A percentile compares a stretch with the other conserved stretches of the same genome.
Evolutionary conservation across 92 coral and sea anemone genomes (phyloP).

Genomic region (Epizoanthus illoricatus): DNA sequence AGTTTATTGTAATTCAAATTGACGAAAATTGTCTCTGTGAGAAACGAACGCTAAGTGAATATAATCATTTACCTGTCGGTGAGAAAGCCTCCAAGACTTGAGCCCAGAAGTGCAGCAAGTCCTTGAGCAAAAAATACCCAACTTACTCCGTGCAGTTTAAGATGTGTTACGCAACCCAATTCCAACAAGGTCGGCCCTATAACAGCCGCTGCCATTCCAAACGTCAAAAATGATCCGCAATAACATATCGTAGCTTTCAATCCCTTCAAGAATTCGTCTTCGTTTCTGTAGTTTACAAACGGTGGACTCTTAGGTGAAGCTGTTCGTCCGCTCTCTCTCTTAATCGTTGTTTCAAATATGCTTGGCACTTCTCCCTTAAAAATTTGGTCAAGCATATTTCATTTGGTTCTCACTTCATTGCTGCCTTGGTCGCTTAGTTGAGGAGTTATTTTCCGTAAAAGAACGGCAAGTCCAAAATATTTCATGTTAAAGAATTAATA

Average conservation of each 20-base stretch:
- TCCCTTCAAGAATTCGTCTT: conserved; percentile 86
- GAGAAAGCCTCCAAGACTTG: conserved; percentile 84
- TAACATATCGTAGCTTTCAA: conserved; percentile 83
- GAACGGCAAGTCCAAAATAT: neutral
- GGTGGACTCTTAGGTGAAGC: conserved; percentile 53
- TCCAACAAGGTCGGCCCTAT: conserved; percentile 97
- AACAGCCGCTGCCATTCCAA: conserved; percentile 95
- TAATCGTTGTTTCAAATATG: conserved; percentile 85
- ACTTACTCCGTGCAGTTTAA: conserved; percentile 75
- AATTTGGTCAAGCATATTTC: conserved; percentile 80
- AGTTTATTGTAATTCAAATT: neutral
- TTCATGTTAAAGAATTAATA: neutral
- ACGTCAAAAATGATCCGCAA: conserved; percentile 92
- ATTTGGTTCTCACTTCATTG: neutral
- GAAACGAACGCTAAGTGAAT: neutral
- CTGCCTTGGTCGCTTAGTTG: neutral
- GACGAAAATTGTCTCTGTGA: neutral
- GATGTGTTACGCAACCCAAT: conserved; percentile 83
- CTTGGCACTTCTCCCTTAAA: conserved; percentile 96
- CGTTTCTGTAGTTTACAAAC: conserved; percentile 77
- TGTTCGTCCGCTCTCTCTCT: conserved; percentile 67
- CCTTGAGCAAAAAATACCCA: conserved; percentile 97
- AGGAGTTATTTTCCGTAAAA: neutral
- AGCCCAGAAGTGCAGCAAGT: conserved; percentile 89
- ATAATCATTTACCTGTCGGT: conserved; percentile 84